These are phyloP conservation scores for Periparus ater DNA, from an alignment of 2,797 vertebrate genomes.

Conservation along the genomic window DNA sequence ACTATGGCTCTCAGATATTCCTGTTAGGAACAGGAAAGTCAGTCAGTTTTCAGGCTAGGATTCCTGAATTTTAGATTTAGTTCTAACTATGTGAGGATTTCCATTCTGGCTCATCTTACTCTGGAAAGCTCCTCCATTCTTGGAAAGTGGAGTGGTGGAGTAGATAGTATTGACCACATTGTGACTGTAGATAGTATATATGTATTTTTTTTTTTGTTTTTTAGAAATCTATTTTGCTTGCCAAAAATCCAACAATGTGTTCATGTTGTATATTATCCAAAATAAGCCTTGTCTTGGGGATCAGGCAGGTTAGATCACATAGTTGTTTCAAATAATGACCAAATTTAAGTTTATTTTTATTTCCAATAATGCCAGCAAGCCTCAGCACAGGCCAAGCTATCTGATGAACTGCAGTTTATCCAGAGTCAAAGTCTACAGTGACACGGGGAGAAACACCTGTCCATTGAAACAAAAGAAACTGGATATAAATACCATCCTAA, in stretches of 20 bases:
- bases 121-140: fast-evolving
- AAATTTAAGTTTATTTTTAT: neutral
- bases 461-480: neutral
- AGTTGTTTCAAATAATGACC: neutral
- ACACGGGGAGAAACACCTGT: neutral
- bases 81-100: neutral
- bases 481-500: neutral
- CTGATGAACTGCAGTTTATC: neutral
- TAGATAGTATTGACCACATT: neutral
- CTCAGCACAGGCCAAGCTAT: neutral
- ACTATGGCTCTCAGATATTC: neutral
- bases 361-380: neutral
- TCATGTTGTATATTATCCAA: neutral
- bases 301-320: neutral
- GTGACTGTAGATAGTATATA: no score
- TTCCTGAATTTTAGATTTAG: neutral
- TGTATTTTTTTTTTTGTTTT: neutral
- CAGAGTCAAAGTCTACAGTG: neutral
- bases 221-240: neutral
- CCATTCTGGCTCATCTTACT: neutral
- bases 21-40: neutral
- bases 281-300: neutral
- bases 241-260: neutral
- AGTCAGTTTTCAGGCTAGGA: neutral
- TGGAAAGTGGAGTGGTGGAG: neutral